A percentile compares a stretch with the other conserved stretches of the same genome.
Evolutionary conservation across 2,888 invertebrate genomes (phyloP).

Genomic region (Colostygia pectinataria): DNA sequence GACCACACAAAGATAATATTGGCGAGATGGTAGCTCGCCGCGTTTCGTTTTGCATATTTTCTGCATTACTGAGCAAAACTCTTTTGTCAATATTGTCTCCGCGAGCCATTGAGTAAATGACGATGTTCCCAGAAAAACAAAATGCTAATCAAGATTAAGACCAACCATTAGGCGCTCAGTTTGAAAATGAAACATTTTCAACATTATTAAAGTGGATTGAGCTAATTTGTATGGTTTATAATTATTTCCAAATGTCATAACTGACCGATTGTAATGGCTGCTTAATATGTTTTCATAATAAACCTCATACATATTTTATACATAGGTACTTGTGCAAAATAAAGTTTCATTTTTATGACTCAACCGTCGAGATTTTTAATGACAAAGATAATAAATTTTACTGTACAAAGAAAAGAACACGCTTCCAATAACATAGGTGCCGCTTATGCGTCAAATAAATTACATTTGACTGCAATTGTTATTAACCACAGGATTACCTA

Average conservation of each 20-base stretch:
- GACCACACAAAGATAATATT: slow-evolving; percentile 68
- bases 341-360: slow-evolving; percentile 47
- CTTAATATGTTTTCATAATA: slow-evolving; percentile 37
- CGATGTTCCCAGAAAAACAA: slow-evolving; percentile 52
- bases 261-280: no score
- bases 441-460: slow-evolving; percentile 20
- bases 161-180: no score
- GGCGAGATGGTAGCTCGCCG: slow-evolving; percentile 54
- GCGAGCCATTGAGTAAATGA: slow-evolving; percentile 65
- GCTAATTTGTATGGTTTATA: no score
- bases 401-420: slow-evolving; percentile 28
- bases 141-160: slow-evolving; percentile 52
- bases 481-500: not conserved
- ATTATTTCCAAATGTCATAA: no score
- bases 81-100: slow-evolving; percentile 77
- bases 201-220: no score
- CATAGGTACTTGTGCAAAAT: slow-evolving; percentile 24
- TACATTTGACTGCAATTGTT: slow-evolving; percentile 22
- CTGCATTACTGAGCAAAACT: slow-evolving; percentile 69
- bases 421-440: slow-evolving; percentile 17
- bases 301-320: slow-evolving; percentile 30
- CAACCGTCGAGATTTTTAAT: slow-evolving; percentile 46
- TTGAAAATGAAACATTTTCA: no score
- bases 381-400: slow-evolving; percentile 41
- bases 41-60: slow-evolving; percentile 74